Conservation (phyloP, 2,797 vertebrate genomes). For the Spinus olivaceus region DNA sequence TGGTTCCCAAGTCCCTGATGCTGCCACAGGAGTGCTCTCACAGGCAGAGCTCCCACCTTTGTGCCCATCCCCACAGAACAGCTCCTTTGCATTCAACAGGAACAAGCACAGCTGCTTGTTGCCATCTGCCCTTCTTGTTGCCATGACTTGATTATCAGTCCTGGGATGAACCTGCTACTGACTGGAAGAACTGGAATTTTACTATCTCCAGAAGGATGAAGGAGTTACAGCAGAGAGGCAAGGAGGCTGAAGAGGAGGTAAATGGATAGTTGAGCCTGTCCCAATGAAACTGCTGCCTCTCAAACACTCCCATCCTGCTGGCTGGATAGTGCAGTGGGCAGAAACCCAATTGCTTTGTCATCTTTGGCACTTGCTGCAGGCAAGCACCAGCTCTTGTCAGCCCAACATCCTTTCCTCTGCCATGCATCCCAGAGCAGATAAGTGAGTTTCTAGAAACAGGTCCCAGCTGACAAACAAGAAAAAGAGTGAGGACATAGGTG, state of each 20-base stretch:
- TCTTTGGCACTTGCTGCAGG: neutral
- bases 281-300: neutral
- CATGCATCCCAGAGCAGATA: neutral
- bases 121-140: neutral
- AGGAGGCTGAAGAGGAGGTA: neutral
- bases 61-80: accelerated
- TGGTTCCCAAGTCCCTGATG: neutral
- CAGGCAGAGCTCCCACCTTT: neutral
- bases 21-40: neutral
- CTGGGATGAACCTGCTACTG: neutral
- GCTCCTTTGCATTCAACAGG: neutral
- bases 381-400: neutral
- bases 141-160: neutral
- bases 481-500: neutral
- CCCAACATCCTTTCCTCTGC: neutral
- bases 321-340: neutral
- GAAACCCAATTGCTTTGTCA: neutral
- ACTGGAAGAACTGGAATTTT: neutral
- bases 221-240: neutral
- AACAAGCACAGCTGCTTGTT: neutral
- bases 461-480: neutral
- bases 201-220: neutral
- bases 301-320: neutral
- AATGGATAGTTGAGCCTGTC: neutral
- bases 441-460: neutral